Percentiles rank a stretch among this genome's conserved stretches.
Conservation (phyloP, 1,140 invertebrate species). For the Agrypnia vestita region DNA sequence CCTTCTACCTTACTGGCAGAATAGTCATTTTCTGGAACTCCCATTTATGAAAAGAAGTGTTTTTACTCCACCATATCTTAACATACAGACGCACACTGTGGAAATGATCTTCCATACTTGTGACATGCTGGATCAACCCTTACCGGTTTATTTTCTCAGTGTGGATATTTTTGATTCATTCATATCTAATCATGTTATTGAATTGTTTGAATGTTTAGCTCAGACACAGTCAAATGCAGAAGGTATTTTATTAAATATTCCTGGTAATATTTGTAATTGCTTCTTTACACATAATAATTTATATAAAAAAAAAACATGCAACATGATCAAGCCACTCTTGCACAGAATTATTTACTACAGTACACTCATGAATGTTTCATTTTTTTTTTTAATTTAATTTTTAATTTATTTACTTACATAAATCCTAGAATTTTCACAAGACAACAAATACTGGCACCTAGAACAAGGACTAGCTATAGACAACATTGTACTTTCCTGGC, state of each 20-base stretch:
- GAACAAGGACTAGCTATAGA: no score
- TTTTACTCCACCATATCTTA: conserved; percentile 36
- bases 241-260: conserved; percentile 28
- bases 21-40: conserved; percentile 3
- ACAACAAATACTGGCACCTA: no score
- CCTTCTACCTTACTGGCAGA: conserved; percentile 41
- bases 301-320: no score
- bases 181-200: conserved; percentile 25
- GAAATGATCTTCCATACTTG: conserved; percentile 40
- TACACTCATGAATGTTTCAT: no score
- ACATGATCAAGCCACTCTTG: no score
- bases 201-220: conserved; percentile 40
- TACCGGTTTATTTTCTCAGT: conserved; percentile 48
- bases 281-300: neutral
- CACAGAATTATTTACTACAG: no score
- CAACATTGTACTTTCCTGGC: no score
- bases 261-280: no score
- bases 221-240: conserved; percentile 8
- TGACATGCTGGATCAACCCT: conserved; percentile 23
- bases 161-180: conserved; percentile 49
- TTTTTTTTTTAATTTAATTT: no score
- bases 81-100: conserved; percentile 23
- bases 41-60: neutral
- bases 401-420: no score
- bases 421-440: no score